Base-by-base conservation (phyloP, 2,113 vertebrate genomes). In the Gasterosteus aculeatus region DNA sequence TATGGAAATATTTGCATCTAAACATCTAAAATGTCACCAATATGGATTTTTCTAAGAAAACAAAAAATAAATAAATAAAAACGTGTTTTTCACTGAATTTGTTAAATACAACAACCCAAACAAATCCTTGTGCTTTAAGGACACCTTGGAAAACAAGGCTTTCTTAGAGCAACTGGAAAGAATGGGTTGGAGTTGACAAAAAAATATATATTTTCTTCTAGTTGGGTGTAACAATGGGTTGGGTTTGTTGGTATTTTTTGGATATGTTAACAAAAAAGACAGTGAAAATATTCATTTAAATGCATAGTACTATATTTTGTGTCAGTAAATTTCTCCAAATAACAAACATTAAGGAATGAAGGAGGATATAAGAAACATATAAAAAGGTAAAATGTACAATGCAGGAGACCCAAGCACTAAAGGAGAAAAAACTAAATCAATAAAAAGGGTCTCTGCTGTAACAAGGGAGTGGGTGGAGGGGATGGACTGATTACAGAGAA, bases 401-500 rank as follows among this genome's bases (percentile, higher is more conserved):
- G 51, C 6, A 16, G 39, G 18, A 14, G 26, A 70, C n/a, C n/a
- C n/a, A n/a, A n/a, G n/a, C n/a, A 78, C 5, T 51, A 56, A 44
- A 10, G 33, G 42, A 44, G 9, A 49, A 56, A 18, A 47, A 1
- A 26, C 5, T 6, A 38, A 67, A 85, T 89, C 73, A 84, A 84
- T 84, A 78, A 10, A 7, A 15, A n/a, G 33, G 35, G 4, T 29
- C 65, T 53, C 11, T 65, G 42, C 35, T 69, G 68, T 29, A 35
- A 46, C 53, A 80, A 18, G 71, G 72, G 66, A 19, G 38, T 31
- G 19, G n/a, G 49, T 11, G n/a, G 51, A n/a, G n/a, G 51, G 46
- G 18, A 68, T 65, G 22, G 2, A 16, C 22, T 80, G 69, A 91
- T 90, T 35, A 93, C 60, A 92, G 58, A 82, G 92, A 92, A 93